Percentiles rank a stretch among this genome's conserved stretches.
These are phyloP conservation scores for Poeciliopsis infans DNA, from an alignment of 2,797 vertebrate genomes.

Conservation along the genomic window DNA sequence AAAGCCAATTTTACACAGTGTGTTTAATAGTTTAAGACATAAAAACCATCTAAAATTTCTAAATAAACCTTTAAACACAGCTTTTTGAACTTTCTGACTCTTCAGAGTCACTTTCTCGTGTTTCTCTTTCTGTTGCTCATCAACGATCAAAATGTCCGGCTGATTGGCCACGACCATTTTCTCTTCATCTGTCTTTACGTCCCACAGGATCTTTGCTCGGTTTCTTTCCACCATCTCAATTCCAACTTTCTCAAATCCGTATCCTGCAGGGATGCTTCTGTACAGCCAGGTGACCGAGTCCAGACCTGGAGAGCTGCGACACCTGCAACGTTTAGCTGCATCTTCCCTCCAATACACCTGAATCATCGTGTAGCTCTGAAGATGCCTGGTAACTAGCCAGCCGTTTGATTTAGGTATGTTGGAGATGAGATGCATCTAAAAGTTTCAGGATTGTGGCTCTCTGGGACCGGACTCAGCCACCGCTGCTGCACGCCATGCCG, in stretches of 20 bases:
- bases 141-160: background rate
- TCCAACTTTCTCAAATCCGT: background rate
- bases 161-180: too few relatives aligned
- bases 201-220: too few relatives aligned
- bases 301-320: background rate
- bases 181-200: too few relatives aligned
- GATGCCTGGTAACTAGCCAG: background rate
- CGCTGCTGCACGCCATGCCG: too few relatives aligned
- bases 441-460: background rate
- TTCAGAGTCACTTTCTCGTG: background rate
- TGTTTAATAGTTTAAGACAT: background rate
- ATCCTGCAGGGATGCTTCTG: background rate
- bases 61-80: background rate
- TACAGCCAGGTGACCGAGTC: background rate
- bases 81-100: background rate
- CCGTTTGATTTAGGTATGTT: background rate
- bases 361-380: background rate
- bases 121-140: background rate
- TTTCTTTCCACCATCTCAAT: background rate
- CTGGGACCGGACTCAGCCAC: too few relatives aligned
- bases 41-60: background rate
- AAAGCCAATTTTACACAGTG: background rate
- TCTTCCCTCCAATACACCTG: background rate
- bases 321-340: background rate
- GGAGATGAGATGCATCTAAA: background rate